phyloP scores from a whole-genome alignment of 2,113 vertebrate species.

The Pyrgilauda ruficollis region DNA sequence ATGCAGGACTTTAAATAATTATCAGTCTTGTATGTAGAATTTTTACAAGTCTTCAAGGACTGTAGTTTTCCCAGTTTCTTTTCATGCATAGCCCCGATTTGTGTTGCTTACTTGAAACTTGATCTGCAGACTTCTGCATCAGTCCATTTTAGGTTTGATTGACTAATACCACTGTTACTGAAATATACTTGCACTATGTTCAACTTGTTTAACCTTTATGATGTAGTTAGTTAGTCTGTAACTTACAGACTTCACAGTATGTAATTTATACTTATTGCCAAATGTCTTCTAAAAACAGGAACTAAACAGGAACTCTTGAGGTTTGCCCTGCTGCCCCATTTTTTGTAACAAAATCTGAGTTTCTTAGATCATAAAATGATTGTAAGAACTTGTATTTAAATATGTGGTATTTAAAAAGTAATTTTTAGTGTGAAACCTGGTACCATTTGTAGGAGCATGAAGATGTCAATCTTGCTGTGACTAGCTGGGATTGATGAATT shows the following conservation, averaged over 20 bases:
- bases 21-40: not conserved
- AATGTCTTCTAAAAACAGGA: not conserved
- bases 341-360: not conserved
- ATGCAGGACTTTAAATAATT: not conserved
- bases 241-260: not conserved
- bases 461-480: not conserved
- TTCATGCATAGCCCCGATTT: not conserved
- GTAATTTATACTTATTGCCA: not conserved
- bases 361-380: not conserved
- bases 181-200: not conserved
- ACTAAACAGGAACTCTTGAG: not conserved
- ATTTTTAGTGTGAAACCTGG: not conserved
- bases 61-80: not conserved
- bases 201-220: not conserved
- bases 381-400: not conserved
- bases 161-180: not conserved
- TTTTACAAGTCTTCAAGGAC: not conserved
- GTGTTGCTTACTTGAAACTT: not conserved
- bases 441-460: not conserved
- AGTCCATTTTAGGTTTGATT: not conserved
- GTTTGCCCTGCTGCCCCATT: not conserved
- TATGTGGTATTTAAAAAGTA: not conserved
- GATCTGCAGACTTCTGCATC: not conserved
- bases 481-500: not conserved
- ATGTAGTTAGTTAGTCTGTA: not conserved